Percentiles rank a stretch among this genome's conserved stretches.
Conservation (phyloP, 2,113 vertebrate species). For the Azemiops feae region DNA sequence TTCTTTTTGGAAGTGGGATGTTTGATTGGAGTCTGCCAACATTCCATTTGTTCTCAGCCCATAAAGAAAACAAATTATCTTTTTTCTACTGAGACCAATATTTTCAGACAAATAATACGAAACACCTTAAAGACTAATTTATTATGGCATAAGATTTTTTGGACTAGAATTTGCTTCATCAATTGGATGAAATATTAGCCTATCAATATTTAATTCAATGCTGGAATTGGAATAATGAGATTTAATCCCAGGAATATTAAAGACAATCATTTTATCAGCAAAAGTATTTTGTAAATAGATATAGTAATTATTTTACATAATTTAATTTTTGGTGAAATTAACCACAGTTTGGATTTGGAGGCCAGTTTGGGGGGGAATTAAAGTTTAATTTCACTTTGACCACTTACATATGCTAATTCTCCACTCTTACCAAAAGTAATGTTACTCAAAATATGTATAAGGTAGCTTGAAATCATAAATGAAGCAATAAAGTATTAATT, state of each 20-base stretch:
- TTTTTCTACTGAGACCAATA: not conserved
- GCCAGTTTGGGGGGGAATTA: not conserved
- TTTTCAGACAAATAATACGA: not conserved
- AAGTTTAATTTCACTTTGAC: not conserved
- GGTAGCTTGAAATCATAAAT: not conserved
- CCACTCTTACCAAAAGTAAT: not conserved
- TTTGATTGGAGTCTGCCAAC: not conserved
- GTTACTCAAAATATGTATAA: not conserved
- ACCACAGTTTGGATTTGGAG: not conserved
- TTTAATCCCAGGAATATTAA: not conserved
- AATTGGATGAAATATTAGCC: not conserved
- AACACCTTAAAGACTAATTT: not conserved
- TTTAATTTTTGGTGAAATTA: not conserved
- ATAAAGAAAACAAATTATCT: not conserved
- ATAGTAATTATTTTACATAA: not conserved
- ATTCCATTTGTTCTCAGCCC: not conserved
- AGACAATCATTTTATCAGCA: not conserved
- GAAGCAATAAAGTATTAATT: rapidly evolving
- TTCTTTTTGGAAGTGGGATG: not conserved
- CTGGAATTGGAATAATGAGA: not conserved
- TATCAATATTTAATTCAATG: not conserved
- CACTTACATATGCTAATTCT: not conserved
- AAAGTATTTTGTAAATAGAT: not conserved
- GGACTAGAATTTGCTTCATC: not conserved
- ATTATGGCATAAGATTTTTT: not conserved